These are phyloP conservation scores for Uloborus diversus DNA, from an alignment of 1,140 invertebrate genomes.

Conservation along the genomic window DNA sequence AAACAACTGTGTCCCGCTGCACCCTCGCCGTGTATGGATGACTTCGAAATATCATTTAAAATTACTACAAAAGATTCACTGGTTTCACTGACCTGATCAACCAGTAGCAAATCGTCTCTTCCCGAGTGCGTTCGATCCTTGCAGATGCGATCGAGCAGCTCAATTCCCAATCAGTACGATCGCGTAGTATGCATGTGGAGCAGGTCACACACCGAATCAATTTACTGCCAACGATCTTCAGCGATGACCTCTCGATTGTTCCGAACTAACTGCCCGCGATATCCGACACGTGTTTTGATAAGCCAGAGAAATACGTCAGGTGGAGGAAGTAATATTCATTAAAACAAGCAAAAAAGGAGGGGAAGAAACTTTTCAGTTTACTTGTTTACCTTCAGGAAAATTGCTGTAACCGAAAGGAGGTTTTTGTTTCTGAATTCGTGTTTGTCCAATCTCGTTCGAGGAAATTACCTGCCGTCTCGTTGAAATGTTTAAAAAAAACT, in stretches of 20 bases:
- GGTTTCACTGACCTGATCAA: slow-evolving; percentile 20
- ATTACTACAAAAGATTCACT: background rate
- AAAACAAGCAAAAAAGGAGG: background rate
- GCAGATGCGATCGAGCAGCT: background rate
- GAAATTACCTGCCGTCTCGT: background rate
- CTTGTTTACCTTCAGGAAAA: slow-evolving; percentile 11
- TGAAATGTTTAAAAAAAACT: background rate
- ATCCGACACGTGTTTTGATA: slow-evolving; percentile 18
- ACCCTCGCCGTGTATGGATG: background rate
- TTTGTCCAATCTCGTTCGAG: background rate
- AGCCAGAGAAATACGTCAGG: background rate
- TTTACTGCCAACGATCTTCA: slow-evolving; percentile 3
- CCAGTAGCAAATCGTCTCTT: background rate
- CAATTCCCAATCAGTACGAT: background rate
- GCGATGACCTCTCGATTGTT: slow-evolving; percentile 17
- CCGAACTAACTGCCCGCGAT: background rate
- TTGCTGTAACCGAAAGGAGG: background rate
- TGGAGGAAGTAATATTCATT: background rate
- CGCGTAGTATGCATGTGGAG: slow-evolving; percentile 3
- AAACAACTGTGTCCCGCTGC: too few species aligned
- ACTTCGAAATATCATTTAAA: background rate
- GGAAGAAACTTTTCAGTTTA: background rate
- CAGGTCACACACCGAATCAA: slow-evolving; percentile 35
- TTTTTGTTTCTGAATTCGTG: background rate
- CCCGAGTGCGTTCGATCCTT: background rate